Percentiles rank a stretch among this genome's conserved stretches.
phyloP scores from a whole-genome alignment of 2,888 invertebrate species.

The Tuta absoluta region DNA sequence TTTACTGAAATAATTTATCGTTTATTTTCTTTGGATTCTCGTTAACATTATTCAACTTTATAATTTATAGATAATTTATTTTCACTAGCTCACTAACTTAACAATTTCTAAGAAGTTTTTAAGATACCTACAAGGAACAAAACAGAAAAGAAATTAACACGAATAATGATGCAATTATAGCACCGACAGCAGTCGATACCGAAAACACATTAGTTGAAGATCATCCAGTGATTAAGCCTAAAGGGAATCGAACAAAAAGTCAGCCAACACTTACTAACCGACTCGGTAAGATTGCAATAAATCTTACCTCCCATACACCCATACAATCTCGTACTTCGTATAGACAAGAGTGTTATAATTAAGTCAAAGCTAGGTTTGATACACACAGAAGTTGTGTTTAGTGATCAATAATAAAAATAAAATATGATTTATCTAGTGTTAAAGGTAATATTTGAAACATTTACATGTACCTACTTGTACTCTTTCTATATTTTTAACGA shows the following conservation, averaged over 20 bases:
- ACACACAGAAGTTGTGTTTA: constrained; percentile 46
- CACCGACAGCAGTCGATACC: constrained; percentile 51
- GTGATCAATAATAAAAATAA: not conserved
- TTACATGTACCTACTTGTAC: no score
- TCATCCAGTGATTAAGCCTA: constrained; percentile 74
- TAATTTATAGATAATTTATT: no score
- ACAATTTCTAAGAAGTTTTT: no score
- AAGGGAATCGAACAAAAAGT: constrained; percentile 72
- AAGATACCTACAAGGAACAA: not conserved
- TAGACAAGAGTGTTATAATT: constrained; percentile 76
- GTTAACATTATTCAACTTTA: no score
- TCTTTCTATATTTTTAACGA: no score
- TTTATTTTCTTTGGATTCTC: no score
- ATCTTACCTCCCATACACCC: constrained; percentile 65
- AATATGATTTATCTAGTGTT: not conserved
- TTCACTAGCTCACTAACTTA: no score
- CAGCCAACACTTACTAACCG: constrained; percentile 66
- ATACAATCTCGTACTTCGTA: constrained; percentile 65
- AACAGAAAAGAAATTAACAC: constrained; percentile 21
- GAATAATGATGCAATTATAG: constrained; percentile 33
- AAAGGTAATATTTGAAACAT: no score
- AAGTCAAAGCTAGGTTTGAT: constrained; percentile 59
- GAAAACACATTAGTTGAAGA: constrained; percentile 69
- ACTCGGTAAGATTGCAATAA: constrained; percentile 73
- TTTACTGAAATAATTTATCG: no score